phyloP scores from a whole-genome alignment of 2,888 invertebrate species.

The Steinernema scapterisci region DNA sequence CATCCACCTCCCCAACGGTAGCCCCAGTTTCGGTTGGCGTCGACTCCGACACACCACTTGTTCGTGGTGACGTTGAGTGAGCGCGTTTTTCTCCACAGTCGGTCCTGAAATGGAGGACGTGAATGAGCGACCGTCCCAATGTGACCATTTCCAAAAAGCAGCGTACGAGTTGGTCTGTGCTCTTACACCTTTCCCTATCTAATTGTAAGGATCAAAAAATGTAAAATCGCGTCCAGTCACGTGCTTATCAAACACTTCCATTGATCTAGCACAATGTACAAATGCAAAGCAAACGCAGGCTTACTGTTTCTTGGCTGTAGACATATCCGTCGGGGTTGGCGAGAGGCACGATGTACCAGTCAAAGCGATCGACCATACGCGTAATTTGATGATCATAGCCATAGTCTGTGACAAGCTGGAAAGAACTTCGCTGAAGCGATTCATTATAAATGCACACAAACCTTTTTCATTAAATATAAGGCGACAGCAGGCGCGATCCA shows the following conservation, averaged over 20 bases:
- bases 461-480: slow-evolving; percentile 57
- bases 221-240: background rate
- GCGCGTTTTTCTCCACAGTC: slow-evolving; percentile 67
- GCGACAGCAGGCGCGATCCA: slow-evolving; percentile 65
- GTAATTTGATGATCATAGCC: slow-evolving; percentile 48
- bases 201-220: background rate
- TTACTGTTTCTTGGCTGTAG: slow-evolving; percentile 55
- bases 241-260: slow-evolving; percentile 8
- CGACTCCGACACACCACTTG: slow-evolving; percentile 65
- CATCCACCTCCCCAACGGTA: slow-evolving; percentile 60
- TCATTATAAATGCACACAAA: slow-evolving; percentile 32
- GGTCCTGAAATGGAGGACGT: slow-evolving; percentile 48
- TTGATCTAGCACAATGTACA: background rate
- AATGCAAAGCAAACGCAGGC: no score
- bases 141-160: background rate
- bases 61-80: slow-evolving; percentile 56
- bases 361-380: slow-evolving; percentile 54
- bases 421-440: no score
- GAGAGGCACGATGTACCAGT: slow-evolving; percentile 64
- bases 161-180: background rate
- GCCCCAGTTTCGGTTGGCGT: slow-evolving; percentile 67
- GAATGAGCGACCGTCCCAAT: background rate
- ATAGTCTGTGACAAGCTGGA: slow-evolving; percentile 51
- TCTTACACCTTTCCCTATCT: background rate
- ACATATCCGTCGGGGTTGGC: slow-evolving; percentile 66